phyloP scores from a whole-genome alignment of 2,888 invertebrate genomes.

The Ligdia adustata region DNA sequence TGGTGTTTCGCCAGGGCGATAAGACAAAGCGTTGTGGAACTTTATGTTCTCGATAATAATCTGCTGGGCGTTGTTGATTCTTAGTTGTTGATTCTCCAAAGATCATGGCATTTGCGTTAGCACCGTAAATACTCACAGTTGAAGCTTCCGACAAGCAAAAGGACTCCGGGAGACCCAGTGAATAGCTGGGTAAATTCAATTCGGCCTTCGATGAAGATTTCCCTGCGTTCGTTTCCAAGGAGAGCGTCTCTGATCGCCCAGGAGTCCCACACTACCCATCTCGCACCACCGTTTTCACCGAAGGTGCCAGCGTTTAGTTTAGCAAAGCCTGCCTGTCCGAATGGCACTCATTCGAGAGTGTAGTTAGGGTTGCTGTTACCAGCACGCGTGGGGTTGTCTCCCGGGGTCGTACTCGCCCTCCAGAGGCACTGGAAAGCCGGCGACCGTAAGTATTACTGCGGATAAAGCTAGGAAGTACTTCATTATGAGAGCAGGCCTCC shows the following conservation, averaged over 20 bases:
- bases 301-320: constrained; percentile 3
- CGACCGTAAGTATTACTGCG: no score
- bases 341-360: background rate
- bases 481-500: no score
- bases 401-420: no score
- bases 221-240: constrained; percentile 1
- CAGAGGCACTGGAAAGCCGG: no score
- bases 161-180: constrained; percentile 21
- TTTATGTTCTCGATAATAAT: constrained; percentile 24
- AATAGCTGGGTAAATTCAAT: constrained; percentile 25
- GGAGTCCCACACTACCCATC: constrained; percentile 29
- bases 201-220: constrained; percentile 23
- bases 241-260: constrained; percentile 24
- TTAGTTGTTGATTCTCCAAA: constrained; percentile 21
- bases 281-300: constrained; percentile 23
- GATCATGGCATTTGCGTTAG: constrained; percentile 18
- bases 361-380: no score
- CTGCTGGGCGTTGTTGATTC: background rate
- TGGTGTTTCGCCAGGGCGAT: no score
- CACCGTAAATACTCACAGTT: constrained; percentile 25
- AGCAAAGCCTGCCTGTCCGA: constrained; percentile 5
- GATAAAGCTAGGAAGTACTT: no score
- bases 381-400: no score
- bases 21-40: constrained; percentile 26
- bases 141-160: constrained; percentile 5